Percentiles rank a stretch among this genome's conserved stretches.
phyloP scores from a whole-genome alignment of 2,797 vertebrate species.

The Micropoecilia bifurca region DNA sequence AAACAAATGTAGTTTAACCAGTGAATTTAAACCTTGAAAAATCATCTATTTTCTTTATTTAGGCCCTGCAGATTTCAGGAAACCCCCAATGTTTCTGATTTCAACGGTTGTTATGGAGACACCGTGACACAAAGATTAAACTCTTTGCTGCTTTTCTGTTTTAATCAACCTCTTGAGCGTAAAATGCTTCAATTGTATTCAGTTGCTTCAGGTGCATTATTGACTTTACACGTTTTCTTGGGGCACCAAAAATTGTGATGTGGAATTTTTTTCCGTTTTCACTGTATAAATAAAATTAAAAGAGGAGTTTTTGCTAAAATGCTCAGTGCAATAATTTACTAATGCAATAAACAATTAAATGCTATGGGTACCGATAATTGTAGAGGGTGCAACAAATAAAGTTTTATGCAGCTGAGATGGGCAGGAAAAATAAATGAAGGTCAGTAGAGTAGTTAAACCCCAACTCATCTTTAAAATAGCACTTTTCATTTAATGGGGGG shows the following conservation, averaged over 20 bases:
- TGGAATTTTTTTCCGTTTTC: neutral
- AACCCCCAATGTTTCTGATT: neutral
- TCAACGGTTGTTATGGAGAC: neutral
- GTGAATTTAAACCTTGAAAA: neutral
- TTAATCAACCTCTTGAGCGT: neutral
- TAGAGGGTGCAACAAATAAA: neutral
- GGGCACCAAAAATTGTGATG: neutral
- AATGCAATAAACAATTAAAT: neutral
- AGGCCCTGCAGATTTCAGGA: neutral
- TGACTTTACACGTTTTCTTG: neutral
- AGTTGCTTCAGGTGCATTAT: no score
- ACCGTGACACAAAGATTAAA: neutral
- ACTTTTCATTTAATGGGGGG: conserved; percentile 8
- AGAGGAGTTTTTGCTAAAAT: neutral
- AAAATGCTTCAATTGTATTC: neutral
- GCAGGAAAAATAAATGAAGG: conserved; percentile 19
- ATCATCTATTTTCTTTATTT: neutral
- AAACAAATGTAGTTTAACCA: neutral
- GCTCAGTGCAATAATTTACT: neutral
- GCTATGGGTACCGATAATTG: neutral
- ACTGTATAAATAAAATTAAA: neutral
- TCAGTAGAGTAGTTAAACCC: conserved; percentile 30
- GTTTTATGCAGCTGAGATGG: conserved; percentile 19
- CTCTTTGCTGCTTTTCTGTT: neutral
- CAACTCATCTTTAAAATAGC: neutral